Base-by-base conservation (phyloP, 2,797 vertebrate genomes). In the Nyctibius grandis region DNA sequence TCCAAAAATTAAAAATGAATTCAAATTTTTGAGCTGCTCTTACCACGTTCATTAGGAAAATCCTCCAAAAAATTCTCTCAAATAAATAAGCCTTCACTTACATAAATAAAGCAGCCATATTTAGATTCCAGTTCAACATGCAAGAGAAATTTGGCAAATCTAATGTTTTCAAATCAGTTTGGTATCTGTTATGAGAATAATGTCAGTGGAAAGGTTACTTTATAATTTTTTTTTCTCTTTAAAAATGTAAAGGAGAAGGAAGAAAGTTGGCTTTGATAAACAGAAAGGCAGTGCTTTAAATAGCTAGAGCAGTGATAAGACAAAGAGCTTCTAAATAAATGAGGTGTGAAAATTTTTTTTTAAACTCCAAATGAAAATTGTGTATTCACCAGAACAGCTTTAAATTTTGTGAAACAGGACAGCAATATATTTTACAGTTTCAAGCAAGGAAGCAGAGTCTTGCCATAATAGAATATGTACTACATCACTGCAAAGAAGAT, bases 131-230 rank as follows among this genome's bases (percentile, higher is more conserved):
- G 33, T 82, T 56, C 53, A 77, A 91, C 57, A 54, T 42, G 59
- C 63, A 79, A 53, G 80, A 91, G 87, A 76, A 87, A 75, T 91
- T 88, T 96, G 88, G 68, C 81, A 89, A 90, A 92, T 88, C 48
- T 59, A 50, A 94, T 82, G 68, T 65, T 96, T 96, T 97, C 82
- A 94, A 76, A 96, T 96, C 90, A 78, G 40, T 95, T 94, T 74
- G 59, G 54, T 88, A 84, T 80, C 40, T 92, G 60, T 61, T 89
- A 82, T 25, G 51, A 94, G 94, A 94, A 84, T 94, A 87, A 95
- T 22, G 74, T 95, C 54, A 91, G 28, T 36, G 51, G 75, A 94
- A 91, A 88, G 56, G 68, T 82, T 83, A 38, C 48, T 84, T 57
- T 47, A 45, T 45, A 36, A 74, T 67, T 85, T 88, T 77, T 92